A percentile compares a stretch with the other conserved stretches of the same genome.
Conservation (phyloP, 2,888 invertebrate species). For the Scaeva pyrastri region DNA sequence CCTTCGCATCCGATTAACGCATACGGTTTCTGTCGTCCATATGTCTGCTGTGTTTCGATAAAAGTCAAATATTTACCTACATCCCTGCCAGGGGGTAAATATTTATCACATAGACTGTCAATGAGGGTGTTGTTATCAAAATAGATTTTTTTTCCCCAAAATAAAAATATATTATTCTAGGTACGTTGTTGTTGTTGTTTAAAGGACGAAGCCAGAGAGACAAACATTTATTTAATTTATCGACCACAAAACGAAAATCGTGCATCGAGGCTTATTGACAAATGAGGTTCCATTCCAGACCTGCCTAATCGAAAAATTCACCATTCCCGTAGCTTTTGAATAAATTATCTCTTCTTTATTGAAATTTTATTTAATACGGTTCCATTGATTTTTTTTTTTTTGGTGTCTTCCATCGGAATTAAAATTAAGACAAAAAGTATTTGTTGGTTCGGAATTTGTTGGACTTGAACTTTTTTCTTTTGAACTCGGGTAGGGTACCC, state of each 20-base stretch:
- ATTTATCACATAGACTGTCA: constrained; percentile 60
- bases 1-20: background rate
- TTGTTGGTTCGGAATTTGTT: background rate
- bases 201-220: background rate
- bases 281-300: background rate
- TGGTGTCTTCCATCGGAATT: too few species aligned
- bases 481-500: background rate
- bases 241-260: background rate
- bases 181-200: constrained; percentile 7
- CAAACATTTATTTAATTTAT: background rate
- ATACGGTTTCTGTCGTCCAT: constrained; percentile 32
- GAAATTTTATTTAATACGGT: background rate
- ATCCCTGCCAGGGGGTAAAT: constrained; percentile 67
- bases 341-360: constrained; percentile 15
- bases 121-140: constrained; percentile 64
- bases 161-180: constrained; percentile 8
- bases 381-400: background rate
- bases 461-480: background rate
- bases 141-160: constrained; percentile 40
- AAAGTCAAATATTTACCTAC: constrained; percentile 73
- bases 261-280: constrained; percentile 6
- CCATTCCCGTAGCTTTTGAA: background rate
- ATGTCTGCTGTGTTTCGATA: constrained; percentile 68
- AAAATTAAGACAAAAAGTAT: background rate
- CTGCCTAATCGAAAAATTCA: constrained; percentile 3